phyloP scores from a whole-genome alignment of 2,797 vertebrate genomes.

The Amniataba percoides region DNA sequence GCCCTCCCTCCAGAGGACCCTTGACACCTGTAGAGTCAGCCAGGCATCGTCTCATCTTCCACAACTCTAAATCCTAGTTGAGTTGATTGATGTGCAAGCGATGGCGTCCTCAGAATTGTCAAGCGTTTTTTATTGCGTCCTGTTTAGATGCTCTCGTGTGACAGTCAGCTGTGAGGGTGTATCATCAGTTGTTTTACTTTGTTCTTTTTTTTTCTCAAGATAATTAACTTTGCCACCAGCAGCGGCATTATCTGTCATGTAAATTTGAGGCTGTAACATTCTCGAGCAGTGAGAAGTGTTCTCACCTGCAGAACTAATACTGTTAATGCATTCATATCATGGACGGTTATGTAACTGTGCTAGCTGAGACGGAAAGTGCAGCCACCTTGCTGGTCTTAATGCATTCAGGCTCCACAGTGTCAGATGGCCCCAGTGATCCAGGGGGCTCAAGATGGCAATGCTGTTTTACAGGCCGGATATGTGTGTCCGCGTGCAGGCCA shows the following conservation, averaged over 20 bases:
- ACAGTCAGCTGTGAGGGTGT: background rate
- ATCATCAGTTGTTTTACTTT: conserved; percentile 10
- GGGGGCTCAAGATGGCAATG: conserved; percentile 74
- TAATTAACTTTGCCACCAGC: conserved; percentile 35
- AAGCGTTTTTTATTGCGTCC: background rate
- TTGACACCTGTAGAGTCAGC: conserved; percentile 73
- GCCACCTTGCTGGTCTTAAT: conserved; percentile 71
- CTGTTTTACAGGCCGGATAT: conserved; percentile 67
- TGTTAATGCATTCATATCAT: conserved; percentile 67
- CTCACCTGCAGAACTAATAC: conserved; percentile 63
- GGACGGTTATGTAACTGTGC: conserved; percentile 70
- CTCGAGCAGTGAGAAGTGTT: conserved; percentile 44
- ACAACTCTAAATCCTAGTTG: background rate
- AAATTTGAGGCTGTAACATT: conserved; percentile 25
- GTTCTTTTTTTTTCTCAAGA: background rate
- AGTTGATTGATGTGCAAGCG: background rate
- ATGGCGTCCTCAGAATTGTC: background rate
- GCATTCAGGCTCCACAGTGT: conserved; percentile 68
- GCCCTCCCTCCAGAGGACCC: conserved; percentile 32
- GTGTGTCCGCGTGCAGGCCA: conserved; percentile 48
- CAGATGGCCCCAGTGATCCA: conserved; percentile 72
- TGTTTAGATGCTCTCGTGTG: background rate
- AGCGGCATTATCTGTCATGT: conserved; percentile 22
- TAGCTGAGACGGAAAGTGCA: conserved; percentile 59
- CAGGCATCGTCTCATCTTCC: background rate